Evolutionary conservation across 1,140 invertebrate species (phyloP).

Genomic region (Zaprionus capensis): DNA sequence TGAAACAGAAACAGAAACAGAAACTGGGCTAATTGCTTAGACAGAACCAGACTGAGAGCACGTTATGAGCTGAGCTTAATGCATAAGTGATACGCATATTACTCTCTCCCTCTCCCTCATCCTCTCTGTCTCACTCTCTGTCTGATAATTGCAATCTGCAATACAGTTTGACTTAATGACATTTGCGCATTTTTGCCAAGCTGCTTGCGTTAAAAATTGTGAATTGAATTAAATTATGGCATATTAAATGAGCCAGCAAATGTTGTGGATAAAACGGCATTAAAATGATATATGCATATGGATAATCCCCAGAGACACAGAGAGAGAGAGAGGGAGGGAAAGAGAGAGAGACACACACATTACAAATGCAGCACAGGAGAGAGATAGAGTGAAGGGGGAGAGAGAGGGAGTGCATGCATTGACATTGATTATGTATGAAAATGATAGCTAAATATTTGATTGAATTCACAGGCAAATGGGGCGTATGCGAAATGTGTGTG

Average conservation of each 20-base stretch:
- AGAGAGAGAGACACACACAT: not conserved
- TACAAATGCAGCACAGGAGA: conserved; percentile 6
- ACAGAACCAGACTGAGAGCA: conserved; percentile 31
- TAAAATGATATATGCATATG: conserved; percentile 32
- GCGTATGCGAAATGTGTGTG: conserved; percentile 46
- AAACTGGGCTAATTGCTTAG: conserved; percentile 66
- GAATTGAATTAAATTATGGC: conserved; percentile 58
- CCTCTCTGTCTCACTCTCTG: not conserved
- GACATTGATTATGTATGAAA: conserved; percentile 50
- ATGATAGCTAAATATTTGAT: conserved; percentile 53
- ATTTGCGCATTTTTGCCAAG: conserved; percentile 59
- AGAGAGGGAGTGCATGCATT: not conserved
- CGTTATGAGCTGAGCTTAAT: conserved; percentile 51
- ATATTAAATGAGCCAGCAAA: conserved; percentile 45
- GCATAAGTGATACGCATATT: conserved; percentile 14
- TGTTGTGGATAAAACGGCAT: conserved; percentile 35
- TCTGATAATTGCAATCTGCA: conserved; percentile 35
- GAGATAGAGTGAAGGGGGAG: not conserved
- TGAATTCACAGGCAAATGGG: conserved; percentile 19
- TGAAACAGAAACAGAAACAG: not conserved
- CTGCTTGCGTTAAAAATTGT: conserved; percentile 47
- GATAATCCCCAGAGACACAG: conserved; percentile 2
- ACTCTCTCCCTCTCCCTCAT: not conserved
- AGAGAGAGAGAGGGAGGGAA: not conserved
- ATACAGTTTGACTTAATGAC: conserved; percentile 54